These are phyloP conservation scores for Andrena bucephala DNA, from an alignment of 2,888 invertebrate species.

Conservation along the genomic window DNA sequence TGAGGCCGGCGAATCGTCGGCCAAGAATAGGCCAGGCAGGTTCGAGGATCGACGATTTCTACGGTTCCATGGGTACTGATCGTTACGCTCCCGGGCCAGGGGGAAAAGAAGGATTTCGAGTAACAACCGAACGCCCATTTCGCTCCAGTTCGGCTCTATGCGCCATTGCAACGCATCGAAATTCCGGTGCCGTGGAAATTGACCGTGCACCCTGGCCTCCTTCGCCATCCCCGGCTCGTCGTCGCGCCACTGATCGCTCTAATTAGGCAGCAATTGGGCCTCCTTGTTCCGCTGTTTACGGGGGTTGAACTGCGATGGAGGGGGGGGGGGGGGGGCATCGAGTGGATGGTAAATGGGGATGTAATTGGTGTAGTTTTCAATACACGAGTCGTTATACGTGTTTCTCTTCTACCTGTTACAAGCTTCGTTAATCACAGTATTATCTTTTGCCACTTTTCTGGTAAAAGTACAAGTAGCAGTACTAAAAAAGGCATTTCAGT, in stretches of 20 bases:
- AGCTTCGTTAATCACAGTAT: too few species aligned
- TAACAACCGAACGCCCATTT: slow-evolving; percentile 55
- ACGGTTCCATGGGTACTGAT: slow-evolving; percentile 31
- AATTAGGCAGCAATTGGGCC: slow-evolving; percentile 20
- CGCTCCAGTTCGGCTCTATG: slow-evolving; percentile 62
- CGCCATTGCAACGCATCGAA: slow-evolving; percentile 40
- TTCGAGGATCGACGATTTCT: slow-evolving; percentile 58
- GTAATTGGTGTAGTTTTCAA: too few species aligned
- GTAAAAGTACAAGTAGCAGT: too few species aligned
- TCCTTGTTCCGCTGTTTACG: background rate
- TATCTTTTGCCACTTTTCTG: too few species aligned
- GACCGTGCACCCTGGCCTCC: slow-evolving; percentile 42
- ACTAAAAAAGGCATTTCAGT: too few species aligned
- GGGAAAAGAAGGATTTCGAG: slow-evolving; percentile 52
- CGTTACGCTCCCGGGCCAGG: slow-evolving; percentile 42
- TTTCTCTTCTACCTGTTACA: too few species aligned
- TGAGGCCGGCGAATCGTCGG: slow-evolving; percentile 63
- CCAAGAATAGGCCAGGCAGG: slow-evolving; percentile 55
- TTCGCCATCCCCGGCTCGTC: slow-evolving; percentile 2
- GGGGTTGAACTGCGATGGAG: background rate
- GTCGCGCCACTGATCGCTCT: slow-evolving; percentile 35
- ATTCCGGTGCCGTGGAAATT: slow-evolving; percentile 55
- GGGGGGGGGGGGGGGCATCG: too few species aligned
- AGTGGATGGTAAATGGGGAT: too few species aligned
- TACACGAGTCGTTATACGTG: too few species aligned